A percentile compares a stretch with the other conserved stretches of the same genome.
Conservation (phyloP, 2,888 invertebrate species). For the Lasiommata megera region DNA sequence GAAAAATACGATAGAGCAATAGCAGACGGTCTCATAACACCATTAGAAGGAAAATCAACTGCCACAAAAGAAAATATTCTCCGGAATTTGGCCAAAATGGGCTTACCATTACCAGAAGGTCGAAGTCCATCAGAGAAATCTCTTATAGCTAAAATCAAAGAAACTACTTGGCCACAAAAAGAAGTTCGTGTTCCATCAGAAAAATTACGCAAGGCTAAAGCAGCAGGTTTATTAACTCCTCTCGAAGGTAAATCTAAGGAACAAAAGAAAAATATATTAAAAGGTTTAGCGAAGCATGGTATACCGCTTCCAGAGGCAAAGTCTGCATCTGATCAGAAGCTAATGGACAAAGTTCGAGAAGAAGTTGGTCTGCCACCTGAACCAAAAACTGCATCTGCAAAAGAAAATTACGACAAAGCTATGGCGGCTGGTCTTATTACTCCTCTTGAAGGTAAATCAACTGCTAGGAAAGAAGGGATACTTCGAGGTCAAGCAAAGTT, state of each 20-base stretch:
- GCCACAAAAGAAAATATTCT: too few relatives aligned
- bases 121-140: too few relatives aligned
- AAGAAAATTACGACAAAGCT: constrained; percentile 32
- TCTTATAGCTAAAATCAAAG: too few relatives aligned
- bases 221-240: too few relatives aligned
- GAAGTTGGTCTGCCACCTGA: constrained; percentile 37
- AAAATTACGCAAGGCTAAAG: too few relatives aligned
- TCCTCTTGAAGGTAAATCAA: constrained; percentile 45
- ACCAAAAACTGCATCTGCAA: constrained; percentile 38
- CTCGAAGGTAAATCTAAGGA: constrained; percentile 34
- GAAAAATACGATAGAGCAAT: too few relatives aligned
- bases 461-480: constrained; percentile 35
- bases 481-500: constrained; percentile 22
- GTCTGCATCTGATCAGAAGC: constrained; percentile 35
- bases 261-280: constrained; percentile 36
- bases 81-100: too few relatives aligned
- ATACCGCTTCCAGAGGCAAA: constrained; percentile 35
- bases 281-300: constrained; percentile 28
- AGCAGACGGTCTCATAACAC: too few relatives aligned
- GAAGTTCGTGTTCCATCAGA: too few relatives aligned
- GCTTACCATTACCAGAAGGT: too few relatives aligned
- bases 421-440: constrained; percentile 36
- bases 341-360: constrained; percentile 33
- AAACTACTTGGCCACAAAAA: too few relatives aligned
- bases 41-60: too few relatives aligned